Percentiles rank a stretch among this genome's conserved stretches.
phyloP scores from a whole-genome alignment of 2,113 vertebrate genomes.

The Phoxinus phoxinus region DNA sequence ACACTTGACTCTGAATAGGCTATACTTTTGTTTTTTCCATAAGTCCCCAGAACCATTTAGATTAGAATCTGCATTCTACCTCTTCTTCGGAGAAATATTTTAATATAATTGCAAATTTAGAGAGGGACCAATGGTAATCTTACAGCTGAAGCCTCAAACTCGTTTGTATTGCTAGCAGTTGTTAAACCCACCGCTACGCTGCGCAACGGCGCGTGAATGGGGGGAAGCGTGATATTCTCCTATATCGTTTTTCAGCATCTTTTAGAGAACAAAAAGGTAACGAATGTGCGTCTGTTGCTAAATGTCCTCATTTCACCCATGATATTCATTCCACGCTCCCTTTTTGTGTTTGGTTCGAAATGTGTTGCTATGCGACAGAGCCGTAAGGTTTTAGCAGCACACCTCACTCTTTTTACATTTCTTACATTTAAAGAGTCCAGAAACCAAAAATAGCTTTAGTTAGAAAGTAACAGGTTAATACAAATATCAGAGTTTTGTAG shows the following conservation, averaged over 20 bases:
- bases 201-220: neutral
- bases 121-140: neutral
- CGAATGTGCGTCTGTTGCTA: neutral
- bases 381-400: neutral
- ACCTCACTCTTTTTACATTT: neutral
- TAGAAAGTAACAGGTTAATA: neutral
- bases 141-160: neutral
- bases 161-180: neutral
- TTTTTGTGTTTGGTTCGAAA: neutral
- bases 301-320: neutral
- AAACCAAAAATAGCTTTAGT: neutral
- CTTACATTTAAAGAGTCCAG: neutral
- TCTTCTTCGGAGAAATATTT: neutral
- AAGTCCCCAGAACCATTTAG: neutral
- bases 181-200: neutral
- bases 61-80: neutral
- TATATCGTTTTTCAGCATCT: neutral
- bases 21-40: no score
- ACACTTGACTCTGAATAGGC: no score
- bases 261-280: conserved; percentile 29
- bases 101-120: neutral
- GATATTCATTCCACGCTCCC: neutral
- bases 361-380: conserved; percentile 15
- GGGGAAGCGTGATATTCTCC: neutral
- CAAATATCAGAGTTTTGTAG: neutral